Percentiles rank a stretch among this genome's conserved stretches.
Evolutionary conservation across 2,113 vertebrate genomes (phyloP).

Genomic region (Epinephelus fuscoguttatus): DNA sequence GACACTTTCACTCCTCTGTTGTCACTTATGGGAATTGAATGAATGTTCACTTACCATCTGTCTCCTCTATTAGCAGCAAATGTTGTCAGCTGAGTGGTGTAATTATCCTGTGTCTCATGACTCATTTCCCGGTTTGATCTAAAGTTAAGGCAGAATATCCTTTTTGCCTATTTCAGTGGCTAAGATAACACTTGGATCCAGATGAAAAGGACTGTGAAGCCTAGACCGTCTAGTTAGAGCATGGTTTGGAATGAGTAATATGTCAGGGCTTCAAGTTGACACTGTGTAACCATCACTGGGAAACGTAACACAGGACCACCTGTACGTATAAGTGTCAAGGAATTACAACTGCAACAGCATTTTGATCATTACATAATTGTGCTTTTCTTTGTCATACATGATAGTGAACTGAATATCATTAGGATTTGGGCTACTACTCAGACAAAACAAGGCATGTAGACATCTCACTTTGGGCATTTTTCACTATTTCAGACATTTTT

Average conservation of each 20-base stretch:
- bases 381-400: background rate
- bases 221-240: constrained; percentile 43
- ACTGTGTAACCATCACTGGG: constrained; percentile 33
- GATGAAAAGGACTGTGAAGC: constrained; percentile 61
- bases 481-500: background rate
- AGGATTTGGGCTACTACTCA: background rate
- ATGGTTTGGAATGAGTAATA: constrained; percentile 50
- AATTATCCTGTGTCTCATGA: constrained; percentile 67
- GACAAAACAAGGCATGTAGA: background rate
- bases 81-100: constrained; percentile 60
- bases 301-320: constrained; percentile 20
- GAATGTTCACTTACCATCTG: constrained; percentile 71
- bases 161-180: constrained; percentile 64
- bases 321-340: background rate
- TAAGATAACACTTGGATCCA: constrained; percentile 42
- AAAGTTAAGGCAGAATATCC: constrained; percentile 68
- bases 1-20: constrained; percentile 42
- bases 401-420: background rate
- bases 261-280: constrained; percentile 38
- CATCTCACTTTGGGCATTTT: background rate
- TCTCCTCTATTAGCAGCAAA: constrained; percentile 64
- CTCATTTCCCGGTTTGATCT: constrained; percentile 69
- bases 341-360: background rate
- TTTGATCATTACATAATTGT: constrained; percentile 3
- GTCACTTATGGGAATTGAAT: constrained; percentile 60